Evolutionary conservation across 2,888 invertebrate species (phyloP), one percentile per base, ranked within the genome.

Genomic region (Pherbina coryleti): DNA sequence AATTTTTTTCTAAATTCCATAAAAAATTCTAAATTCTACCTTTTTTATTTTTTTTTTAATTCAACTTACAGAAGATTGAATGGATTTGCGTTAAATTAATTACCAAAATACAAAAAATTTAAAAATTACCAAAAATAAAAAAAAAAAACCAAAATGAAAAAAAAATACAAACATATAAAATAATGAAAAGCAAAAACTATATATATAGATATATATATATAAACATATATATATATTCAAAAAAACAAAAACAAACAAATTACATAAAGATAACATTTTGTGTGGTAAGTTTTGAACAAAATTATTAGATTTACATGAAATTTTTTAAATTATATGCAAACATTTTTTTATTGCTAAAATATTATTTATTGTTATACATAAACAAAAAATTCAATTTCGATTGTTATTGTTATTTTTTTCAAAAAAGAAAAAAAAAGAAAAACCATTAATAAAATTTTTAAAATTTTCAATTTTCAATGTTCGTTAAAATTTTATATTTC

Each of bases 31-130:
- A 74, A 74, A 66, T 74, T 74, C 11, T 66, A 53, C 53, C 44
- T 86, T 85, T 86, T 86, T 88, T 80, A 83, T 86, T 88, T 86
- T 81, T 86, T 83, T 88, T 85, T 86, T 82, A 81, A 88, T 87
- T 88, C 88, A 87, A 88, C 87, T 88, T 88, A 87, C 89, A 89
- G 89, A 89, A 89, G 89, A 89, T 89, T 89, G 88, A 89, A 89
- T 88, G 89, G 89, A 89, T 88, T 85, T 85, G 86, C 85, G 87
- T 84, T 86, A 84, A 84, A 86, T 84, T 84, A 83, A 78, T 77
- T 77, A 79, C 75, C 78, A 78, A 81, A 81, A 80, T 77, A 78
- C 49, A 82, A 82, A 85, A 84, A 82, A 81, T 79, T 82, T 82
- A 81, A 82, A 80, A 79, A 80, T 74, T 57, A 44, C 44, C 49